Evolutionary conservation across 2,797 vertebrate genomes (phyloP).

Genomic region (Sebastes reedi): DNA sequence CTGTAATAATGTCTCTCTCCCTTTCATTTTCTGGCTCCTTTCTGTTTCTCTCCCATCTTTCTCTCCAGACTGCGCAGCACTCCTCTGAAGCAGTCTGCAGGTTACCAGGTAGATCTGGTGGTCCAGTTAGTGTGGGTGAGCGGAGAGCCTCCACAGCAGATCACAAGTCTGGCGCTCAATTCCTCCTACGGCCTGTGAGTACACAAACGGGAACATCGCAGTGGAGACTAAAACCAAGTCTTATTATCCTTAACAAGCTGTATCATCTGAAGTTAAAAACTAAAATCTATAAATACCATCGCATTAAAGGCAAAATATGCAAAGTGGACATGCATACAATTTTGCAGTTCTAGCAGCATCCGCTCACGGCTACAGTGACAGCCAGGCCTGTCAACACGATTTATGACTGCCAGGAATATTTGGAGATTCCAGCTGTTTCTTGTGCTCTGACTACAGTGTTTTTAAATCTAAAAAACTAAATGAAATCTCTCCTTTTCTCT

Average conservation of each 20-base stretch:
- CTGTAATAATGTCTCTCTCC: neutral
- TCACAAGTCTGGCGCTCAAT: conserved; percentile 95
- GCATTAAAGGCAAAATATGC: neutral
- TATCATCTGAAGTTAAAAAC: neutral
- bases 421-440: neutral
- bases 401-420: neutral
- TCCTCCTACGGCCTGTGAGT: conserved; percentile 90
- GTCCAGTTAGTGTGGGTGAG: conserved; percentile 98
- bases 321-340: neutral
- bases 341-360: neutral
- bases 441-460: neutral
- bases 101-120: conserved; percentile 96
- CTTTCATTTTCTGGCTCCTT: neutral
- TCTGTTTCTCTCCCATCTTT: neutral
- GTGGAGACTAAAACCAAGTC: neutral
- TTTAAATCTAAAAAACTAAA: neutral
- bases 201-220: neutral
- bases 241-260: neutral
- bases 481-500: conserved; percentile 4
- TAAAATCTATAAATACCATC: neutral
- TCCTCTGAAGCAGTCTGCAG: conserved; percentile 95
- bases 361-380: neutral
- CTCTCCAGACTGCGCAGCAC: conserved; percentile 91
- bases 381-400: conserved; percentile 8
- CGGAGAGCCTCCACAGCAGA: conserved; percentile 97